These are phyloP conservation scores for Motacilla tschutschensis DNA, from an alignment of 2,113 vertebrate species.

Conservation along the genomic window DNA sequence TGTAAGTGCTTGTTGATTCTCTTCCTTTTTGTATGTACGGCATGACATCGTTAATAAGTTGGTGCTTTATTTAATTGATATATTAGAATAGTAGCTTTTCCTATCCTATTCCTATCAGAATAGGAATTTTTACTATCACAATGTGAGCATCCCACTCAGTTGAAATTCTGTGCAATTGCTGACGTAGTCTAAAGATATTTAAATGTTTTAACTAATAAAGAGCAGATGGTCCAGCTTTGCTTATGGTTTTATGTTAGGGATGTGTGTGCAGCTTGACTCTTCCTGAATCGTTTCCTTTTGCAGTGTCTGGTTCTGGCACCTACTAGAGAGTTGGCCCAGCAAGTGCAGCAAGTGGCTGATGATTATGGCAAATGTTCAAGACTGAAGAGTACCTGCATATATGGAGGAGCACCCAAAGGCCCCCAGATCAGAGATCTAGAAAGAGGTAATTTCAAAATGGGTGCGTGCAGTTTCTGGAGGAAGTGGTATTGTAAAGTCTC, in stretches of 20 bases:
- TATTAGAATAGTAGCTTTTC: not conserved
- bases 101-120: not conserved
- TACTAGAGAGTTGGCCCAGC: slow-evolving; percentile 96
- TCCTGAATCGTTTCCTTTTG: slow-evolving; percentile 9
- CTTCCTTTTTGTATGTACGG: not conserved
- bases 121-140: not conserved
- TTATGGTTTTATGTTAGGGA: not conserved
- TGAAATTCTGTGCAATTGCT: slow-evolving; percentile 3
- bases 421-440: slow-evolving; percentile 96
- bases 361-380: slow-evolving; percentile 95
- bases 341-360: slow-evolving; percentile 93
- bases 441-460: slow-evolving; percentile 78
- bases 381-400: slow-evolving; percentile 97
- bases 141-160: not conserved
- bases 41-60: not conserved
- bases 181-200: not conserved
- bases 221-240: not conserved
- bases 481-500: not conserved
- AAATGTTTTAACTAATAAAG: not conserved
- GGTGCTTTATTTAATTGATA: not conserved
- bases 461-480: not conserved
- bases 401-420: slow-evolving; percentile 97
- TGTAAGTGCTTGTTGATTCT: slow-evolving; percentile 78
- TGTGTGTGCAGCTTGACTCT: not conserved
- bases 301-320: slow-evolving; percentile 95